Evolutionary conservation across 2,797 vertebrate species (phyloP).

Genomic region (Notamacropus eugenii): DNA sequence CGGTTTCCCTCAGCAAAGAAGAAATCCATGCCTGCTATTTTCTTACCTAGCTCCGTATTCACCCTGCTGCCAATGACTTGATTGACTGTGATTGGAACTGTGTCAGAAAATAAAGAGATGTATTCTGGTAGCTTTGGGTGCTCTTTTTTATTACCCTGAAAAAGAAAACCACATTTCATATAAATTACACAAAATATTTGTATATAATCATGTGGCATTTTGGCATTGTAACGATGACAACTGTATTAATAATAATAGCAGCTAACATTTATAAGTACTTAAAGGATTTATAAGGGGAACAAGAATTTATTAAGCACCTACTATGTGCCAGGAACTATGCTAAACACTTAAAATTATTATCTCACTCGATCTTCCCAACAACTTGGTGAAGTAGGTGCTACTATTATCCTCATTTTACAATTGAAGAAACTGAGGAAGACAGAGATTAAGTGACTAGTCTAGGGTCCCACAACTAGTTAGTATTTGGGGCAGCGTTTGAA

Average conservation of each 20-base stretch:
- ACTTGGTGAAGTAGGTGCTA: background rate
- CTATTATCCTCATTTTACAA: background rate
- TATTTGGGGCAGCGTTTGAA: background rate
- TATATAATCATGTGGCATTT: background rate
- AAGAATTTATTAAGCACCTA: background rate
- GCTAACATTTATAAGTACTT: background rate
- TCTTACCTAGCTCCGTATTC: slow-evolving; percentile 86
- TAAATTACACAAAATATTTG: background rate
- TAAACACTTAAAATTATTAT: background rate
- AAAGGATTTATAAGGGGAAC: background rate
- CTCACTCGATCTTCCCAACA: background rate
- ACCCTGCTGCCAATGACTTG: slow-evolving; percentile 86
- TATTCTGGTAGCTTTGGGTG: slow-evolving; percentile 81
- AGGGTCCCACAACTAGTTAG: background rate
- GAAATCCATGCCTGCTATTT: slow-evolving; percentile 87
- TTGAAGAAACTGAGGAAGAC: background rate
- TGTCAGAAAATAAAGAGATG: slow-evolving; percentile 85
- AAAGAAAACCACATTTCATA: slow-evolving; percentile 18
- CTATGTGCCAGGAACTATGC: background rate
- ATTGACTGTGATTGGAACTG: slow-evolving; percentile 86
- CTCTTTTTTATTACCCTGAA: slow-evolving; percentile 85
- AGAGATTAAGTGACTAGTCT: background rate
- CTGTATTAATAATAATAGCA: background rate
- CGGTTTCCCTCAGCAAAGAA: slow-evolving; percentile 78
- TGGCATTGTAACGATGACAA: background rate